Conservation (phyloP, 2,797 vertebrate species). For the Sylvilagus floridanus region DNA sequence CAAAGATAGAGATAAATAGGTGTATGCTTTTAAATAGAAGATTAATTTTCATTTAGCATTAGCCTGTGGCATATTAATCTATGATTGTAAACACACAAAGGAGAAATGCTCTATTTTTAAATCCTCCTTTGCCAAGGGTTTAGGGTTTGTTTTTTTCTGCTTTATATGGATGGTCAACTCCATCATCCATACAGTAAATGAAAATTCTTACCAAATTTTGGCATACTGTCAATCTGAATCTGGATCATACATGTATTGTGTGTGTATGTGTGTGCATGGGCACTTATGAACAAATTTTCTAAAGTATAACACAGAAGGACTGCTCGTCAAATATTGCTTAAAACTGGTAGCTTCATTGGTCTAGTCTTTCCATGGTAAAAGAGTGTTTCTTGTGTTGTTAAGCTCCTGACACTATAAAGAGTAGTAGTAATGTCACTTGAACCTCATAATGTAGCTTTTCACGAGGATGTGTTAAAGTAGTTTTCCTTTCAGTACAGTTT, state of each 20-base stretch:
- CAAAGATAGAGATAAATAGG: background rate
- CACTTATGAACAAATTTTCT: background rate
- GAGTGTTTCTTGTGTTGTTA: background rate
- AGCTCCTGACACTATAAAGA: background rate
- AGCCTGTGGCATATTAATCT: background rate
- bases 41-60: background rate
- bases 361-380: background rate
- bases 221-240: background rate
- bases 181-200: background rate
- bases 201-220: constrained; percentile 6
- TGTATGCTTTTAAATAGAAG: background rate
- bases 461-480: background rate
- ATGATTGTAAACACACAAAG: background rate
- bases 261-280: background rate
- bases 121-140: background rate
- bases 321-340: background rate
- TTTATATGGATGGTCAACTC: background rate
- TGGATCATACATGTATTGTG: background rate
- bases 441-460: background rate
- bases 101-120: background rate
- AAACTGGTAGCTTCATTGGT: background rate
- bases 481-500: constrained; percentile 17
- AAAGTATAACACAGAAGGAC: background rate
- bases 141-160: background rate
- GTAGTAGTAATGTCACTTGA: background rate